phyloP scores from a whole-genome alignment of 2,797 vertebrate genomes.

The Brachyalestes nurse region DNA sequence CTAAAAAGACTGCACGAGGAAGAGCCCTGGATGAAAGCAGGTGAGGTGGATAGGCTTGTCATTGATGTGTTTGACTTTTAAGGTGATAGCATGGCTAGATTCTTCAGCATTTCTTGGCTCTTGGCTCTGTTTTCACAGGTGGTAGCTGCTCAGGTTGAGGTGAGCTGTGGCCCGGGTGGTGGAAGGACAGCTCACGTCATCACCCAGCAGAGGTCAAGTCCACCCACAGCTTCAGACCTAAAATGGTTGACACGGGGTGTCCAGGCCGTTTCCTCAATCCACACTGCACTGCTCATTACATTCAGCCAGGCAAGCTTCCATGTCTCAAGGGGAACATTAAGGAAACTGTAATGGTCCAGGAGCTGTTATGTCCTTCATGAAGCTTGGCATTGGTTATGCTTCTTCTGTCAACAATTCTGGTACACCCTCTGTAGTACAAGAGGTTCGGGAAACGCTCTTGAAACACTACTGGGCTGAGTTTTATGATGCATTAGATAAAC shows the following conservation, averaged over 20 bases:
- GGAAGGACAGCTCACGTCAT: slow-evolving; percentile 52
- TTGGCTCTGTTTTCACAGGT: slow-evolving; percentile 66
- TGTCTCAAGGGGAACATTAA: slow-evolving; percentile 49
- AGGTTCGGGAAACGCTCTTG: slow-evolving; percentile 47
- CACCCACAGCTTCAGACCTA: slow-evolving; percentile 24
- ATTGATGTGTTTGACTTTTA: slow-evolving; percentile 24
- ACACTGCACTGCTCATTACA: slow-evolving; percentile 22
- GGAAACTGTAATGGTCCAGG: slow-evolving; percentile 45
- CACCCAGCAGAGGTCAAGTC: slow-evolving; percentile 51
- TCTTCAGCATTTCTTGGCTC: slow-evolving; percentile 42
- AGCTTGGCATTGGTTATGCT: slow-evolving; percentile 27
- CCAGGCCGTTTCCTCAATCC: slow-evolving; percentile 39
- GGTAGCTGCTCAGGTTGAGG: slow-evolving; percentile 35
- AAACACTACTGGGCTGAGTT: slow-evolving; percentile 6
- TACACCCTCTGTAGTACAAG: slow-evolving; percentile 16
- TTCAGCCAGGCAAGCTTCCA: slow-evolving; percentile 8
- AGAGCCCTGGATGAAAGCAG: slow-evolving; percentile 29
- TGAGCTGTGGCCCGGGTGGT: slow-evolving; percentile 3
- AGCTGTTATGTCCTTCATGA: slow-evolving; percentile 38
- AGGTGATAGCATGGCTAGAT: slow-evolving; percentile 29
- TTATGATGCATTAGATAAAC: background rate
- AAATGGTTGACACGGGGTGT: slow-evolving; percentile 7
- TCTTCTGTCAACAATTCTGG: slow-evolving; percentile 47
- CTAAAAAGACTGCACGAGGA: slow-evolving; percentile 24
- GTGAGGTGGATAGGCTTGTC: slow-evolving; percentile 36